A percentile compares a stretch with the other conserved stretches of the same genome.
Evolutionary conservation across 2,113 vertebrate genomes (phyloP).

Genomic region (Pyxicephalus adspersus): DNA sequence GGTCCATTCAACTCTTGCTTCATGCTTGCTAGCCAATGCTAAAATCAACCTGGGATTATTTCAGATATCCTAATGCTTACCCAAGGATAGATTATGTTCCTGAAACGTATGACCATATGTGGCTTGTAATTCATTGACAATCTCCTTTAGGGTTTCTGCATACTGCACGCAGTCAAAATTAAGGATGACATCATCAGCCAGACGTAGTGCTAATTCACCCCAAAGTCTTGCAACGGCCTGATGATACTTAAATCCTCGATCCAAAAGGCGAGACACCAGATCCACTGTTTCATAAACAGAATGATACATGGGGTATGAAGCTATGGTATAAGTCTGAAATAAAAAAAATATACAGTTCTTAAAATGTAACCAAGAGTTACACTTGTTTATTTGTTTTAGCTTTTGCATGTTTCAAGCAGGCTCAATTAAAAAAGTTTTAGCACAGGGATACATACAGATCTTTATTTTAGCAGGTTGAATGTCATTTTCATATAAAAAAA

Average conservation of each 20-base stretch:
- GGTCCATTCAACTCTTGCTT: no score
- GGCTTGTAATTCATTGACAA: slow-evolving; percentile 33
- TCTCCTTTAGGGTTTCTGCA: slow-evolving; percentile 27
- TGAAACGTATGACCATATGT: slow-evolving; percentile 22
- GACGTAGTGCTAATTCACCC: slow-evolving; percentile 47
- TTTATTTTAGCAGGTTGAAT: no score
- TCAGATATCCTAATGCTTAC: slow-evolving; percentile 23
- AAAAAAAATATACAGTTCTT: neutral
- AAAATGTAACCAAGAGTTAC: no score
- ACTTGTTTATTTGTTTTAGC: no score
- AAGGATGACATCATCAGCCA: slow-evolving; percentile 39
- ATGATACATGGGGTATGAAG: slow-evolving; percentile 57
- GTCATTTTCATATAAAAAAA: no score
- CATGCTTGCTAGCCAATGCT: no score
- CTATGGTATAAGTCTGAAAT: slow-evolving; percentile 30
- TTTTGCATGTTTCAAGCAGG: no score
- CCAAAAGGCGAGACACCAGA: slow-evolving; percentile 47
- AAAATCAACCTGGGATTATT: no score
- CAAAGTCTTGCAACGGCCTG: slow-evolving; percentile 49
- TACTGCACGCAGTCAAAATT: slow-evolving; percentile 49
- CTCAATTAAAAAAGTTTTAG: no score
- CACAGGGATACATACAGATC: no score
- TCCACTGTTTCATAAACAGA: slow-evolving; percentile 53
- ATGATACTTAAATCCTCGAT: slow-evolving; percentile 50
- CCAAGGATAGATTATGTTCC: slow-evolving; percentile 11